Evolutionary conservation across 2,888 invertebrate species (phyloP).

Genomic region (Diarsia rubi): DNA sequence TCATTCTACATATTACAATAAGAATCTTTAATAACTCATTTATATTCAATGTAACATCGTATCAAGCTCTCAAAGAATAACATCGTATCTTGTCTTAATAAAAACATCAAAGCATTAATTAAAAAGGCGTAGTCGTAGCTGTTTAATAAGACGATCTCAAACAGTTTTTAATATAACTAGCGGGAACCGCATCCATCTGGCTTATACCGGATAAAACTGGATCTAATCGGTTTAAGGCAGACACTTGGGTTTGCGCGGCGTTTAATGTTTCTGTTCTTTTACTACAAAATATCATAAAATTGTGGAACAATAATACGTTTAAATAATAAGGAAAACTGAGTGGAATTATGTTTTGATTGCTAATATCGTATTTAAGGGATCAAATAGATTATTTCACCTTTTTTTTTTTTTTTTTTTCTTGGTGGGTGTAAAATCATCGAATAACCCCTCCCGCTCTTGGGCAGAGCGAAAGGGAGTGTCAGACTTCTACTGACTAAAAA

Average conservation of each 20-base stretch:
- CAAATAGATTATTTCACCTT: neutral
- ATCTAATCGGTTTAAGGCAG: slow-evolving; percentile 43
- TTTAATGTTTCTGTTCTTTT: slow-evolving; percentile 31
- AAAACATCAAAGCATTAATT: slow-evolving; percentile 34
- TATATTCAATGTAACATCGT: slow-evolving; percentile 12
- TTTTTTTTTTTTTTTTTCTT: no score
- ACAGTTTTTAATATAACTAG: slow-evolving; percentile 62
- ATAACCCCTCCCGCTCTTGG: no score
- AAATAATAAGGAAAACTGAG: neutral
- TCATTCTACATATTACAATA: slow-evolving; percentile 10
- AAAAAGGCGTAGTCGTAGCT: slow-evolving; percentile 54
- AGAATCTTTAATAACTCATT: slow-evolving; percentile 7
- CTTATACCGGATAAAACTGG: slow-evolving; percentile 58
- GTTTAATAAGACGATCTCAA: slow-evolving; percentile 48
- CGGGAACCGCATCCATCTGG: slow-evolving; percentile 55
- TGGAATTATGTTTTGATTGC: neutral
- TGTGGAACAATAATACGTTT: neutral
- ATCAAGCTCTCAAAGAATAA: slow-evolving; percentile 22
- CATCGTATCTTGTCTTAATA: slow-evolving; percentile 22
- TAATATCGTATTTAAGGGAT: neutral
- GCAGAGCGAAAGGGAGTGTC: no score
- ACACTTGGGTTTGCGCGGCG: slow-evolving; percentile 43
- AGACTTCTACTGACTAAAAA: no score
- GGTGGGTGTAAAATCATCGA: no score
- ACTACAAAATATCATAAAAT: slow-evolving; percentile 5